Evolutionary conservation across 2,888 invertebrate species (phyloP).

Genomic region (Danaus chrysippus): DNA sequence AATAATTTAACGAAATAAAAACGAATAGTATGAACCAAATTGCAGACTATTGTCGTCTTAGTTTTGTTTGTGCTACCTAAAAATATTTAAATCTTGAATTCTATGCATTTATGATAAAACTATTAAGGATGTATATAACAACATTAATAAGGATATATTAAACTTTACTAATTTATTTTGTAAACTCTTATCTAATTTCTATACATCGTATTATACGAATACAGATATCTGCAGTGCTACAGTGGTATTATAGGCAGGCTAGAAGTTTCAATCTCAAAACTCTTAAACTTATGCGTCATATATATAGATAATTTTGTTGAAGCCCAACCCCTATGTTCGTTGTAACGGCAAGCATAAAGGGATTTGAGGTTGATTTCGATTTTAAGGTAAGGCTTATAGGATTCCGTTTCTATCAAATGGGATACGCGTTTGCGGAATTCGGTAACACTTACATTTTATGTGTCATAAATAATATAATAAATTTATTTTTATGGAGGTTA

Average conservation of each 20-base stretch:
- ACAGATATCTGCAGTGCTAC: no score
- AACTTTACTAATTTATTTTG: no score
- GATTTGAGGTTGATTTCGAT: slow-evolving; percentile 26
- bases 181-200: no score
- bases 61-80: background rate
- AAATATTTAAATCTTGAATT: background rate
- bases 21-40: background rate
- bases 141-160: no score
- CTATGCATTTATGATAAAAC: background rate
- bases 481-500: background rate
- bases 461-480: slow-evolving; percentile 1
- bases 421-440: slow-evolving; percentile 25
- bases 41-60: background rate
- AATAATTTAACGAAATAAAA: slow-evolving; percentile 7
- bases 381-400: slow-evolving; percentile 29
- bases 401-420: slow-evolving; percentile 28
- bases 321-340: slow-evolving; percentile 11
- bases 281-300: background rate
- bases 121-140: no score
- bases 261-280: no score
- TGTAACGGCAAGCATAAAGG: slow-evolving; percentile 20
- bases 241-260: no score
- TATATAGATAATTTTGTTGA: background rate
- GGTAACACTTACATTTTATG: slow-evolving; percentile 16
- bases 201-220: no score